phyloP scores from a whole-genome alignment of 2,797 vertebrate genomes.

The Schizopygopsis pylzovi region DNA sequence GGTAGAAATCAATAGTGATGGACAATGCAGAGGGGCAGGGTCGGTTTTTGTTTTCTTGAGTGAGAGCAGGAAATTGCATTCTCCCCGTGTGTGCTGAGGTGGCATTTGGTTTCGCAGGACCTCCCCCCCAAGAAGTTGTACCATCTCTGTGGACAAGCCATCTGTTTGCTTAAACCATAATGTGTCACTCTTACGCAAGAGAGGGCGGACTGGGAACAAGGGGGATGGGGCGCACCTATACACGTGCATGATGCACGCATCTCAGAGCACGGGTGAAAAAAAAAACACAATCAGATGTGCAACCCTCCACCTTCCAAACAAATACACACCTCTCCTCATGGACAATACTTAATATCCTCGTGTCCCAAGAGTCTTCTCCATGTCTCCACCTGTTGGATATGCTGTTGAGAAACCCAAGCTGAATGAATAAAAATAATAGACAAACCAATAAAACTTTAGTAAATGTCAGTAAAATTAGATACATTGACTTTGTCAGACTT shows the following conservation, averaged over 20 bases:
- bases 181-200: slow-evolving; percentile 74
- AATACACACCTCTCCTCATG: slow-evolving; percentile 12
- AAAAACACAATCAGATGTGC: slow-evolving; percentile 58
- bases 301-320: slow-evolving; percentile 37
- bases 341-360: slow-evolving; percentile 59
- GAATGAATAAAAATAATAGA: neutral
- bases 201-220: slow-evolving; percentile 48
- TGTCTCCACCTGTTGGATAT: slow-evolving; percentile 62
- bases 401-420: slow-evolving; percentile 38
- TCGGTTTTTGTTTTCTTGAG: slow-evolving; percentile 58
- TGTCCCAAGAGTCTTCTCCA: slow-evolving; percentile 45
- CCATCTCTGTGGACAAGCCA: slow-evolving; percentile 80
- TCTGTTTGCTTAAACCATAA: slow-evolving; percentile 80
- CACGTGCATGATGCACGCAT: slow-evolving; percentile 2
- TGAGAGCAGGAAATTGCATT: slow-evolving; percentile 79
- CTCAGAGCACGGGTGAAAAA: slow-evolving; percentile 46
- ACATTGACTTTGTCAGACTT: neutral
- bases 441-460: neutral
- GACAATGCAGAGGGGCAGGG: slow-evolving; percentile 74
- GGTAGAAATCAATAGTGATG: slow-evolving; percentile 76
- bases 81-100: slow-evolving; percentile 74
- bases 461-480: neutral
- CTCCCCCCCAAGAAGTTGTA: slow-evolving; percentile 78
- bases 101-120: slow-evolving; percentile 79
- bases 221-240: slow-evolving; percentile 51